phyloP scores from a whole-genome alignment of 2,113 vertebrate genomes.

The Pardalotus punctatus region DNA sequence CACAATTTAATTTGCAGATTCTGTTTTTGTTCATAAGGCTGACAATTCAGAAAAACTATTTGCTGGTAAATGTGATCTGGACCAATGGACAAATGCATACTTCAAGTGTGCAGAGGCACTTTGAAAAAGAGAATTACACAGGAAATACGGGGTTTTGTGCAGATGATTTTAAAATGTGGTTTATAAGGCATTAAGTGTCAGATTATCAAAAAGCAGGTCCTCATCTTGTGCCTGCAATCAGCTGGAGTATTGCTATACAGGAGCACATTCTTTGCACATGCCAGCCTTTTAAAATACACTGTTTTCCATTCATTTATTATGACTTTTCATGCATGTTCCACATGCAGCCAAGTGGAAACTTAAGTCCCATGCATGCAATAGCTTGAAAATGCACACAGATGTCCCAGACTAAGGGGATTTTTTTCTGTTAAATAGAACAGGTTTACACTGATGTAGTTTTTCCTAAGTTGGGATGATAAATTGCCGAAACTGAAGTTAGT shows the following conservation, averaged over 20 bases:
- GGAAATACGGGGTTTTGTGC: background rate
- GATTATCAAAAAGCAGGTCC: background rate
- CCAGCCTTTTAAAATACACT: background rate
- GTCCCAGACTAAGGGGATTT: background rate
- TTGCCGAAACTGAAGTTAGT: background rate
- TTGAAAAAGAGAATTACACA: background rate
- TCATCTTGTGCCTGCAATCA: background rate
- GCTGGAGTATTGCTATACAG: background rate
- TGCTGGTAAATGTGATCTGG: background rate
- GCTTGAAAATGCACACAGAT: background rate
- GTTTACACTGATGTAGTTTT: background rate
- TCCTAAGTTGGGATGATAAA: background rate
- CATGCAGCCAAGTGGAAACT: background rate
- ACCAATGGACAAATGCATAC: background rate
- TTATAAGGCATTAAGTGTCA: background rate
- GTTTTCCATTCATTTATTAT: background rate
- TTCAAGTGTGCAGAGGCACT: background rate
- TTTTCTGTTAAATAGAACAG: background rate
- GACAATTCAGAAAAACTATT: background rate
- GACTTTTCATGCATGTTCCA: background rate
- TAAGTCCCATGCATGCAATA: background rate
- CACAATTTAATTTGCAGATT: conserved; percentile 19
- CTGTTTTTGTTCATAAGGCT: background rate
- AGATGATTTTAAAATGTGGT: background rate
- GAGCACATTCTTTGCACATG: conserved; percentile 1